These are phyloP conservation scores for Clarias fuscus DNA, from an alignment of 2,797 vertebrate species.

Conservation along the genomic window DNA sequence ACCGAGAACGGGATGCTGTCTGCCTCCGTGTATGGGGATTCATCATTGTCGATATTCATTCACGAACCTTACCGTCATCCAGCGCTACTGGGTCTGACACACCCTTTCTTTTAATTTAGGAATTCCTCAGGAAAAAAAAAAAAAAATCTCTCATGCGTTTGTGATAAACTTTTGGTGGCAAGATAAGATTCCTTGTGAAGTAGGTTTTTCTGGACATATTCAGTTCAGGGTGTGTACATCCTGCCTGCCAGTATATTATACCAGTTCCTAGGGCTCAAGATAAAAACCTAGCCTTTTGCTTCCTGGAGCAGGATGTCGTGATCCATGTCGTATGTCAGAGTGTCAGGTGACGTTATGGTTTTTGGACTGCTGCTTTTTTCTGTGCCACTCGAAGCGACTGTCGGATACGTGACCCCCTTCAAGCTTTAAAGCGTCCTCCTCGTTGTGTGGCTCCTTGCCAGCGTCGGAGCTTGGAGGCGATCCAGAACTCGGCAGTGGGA, in stretches of 20 bases:
- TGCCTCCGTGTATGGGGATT: conserved; percentile 72
- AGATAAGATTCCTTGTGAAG: conserved; percentile 1
- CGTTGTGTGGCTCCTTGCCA: conserved; percentile 41
- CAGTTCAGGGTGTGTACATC: conserved; percentile 37
- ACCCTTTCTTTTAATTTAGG: background rate
- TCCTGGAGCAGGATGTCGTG: conserved; percentile 46
- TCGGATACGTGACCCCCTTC: conserved; percentile 30
- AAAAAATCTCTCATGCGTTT: background rate
- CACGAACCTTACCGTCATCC: background rate
- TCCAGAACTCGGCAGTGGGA: conserved; percentile 41
- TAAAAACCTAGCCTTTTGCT: conserved; percentile 56
- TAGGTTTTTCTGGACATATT: conserved; percentile 31
- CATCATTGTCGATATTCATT: conserved; percentile 26
- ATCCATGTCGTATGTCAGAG: conserved; percentile 53
- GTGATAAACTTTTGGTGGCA: background rate
- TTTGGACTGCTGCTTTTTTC: conserved; percentile 46
- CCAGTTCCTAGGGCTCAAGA: conserved; percentile 38
- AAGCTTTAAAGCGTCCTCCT: conserved; percentile 38
- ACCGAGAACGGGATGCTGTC: conserved; percentile 69
- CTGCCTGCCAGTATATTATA: conserved; percentile 51
- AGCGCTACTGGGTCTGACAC: background rate
- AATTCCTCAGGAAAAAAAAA: background rate
- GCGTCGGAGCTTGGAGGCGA: conserved; percentile 9
- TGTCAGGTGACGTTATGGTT: conserved; percentile 57
- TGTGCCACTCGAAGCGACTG: conserved; percentile 48